These are phyloP conservation scores for Athrips mouffetella DNA, from an alignment of 2,888 invertebrate genomes.

Conservation along the genomic window DNA sequence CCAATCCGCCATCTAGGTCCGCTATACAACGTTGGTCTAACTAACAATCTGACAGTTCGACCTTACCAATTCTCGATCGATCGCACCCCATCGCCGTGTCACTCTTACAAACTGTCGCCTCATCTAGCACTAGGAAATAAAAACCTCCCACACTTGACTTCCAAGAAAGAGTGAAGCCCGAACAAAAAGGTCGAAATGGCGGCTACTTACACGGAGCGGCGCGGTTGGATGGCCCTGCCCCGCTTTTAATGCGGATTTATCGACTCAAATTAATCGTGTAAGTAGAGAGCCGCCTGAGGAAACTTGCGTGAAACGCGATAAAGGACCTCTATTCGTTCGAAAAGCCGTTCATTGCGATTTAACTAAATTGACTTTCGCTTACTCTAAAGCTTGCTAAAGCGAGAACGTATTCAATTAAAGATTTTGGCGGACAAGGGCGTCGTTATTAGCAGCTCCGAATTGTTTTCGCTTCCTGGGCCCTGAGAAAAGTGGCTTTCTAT, in stretches of 20 bases:
- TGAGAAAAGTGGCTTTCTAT: no score
- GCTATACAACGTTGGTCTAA: conserved; percentile 32
- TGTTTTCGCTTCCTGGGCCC: conserved; percentile 12
- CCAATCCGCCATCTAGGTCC: background rate
- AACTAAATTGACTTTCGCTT: conserved; percentile 51
- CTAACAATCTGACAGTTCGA: conserved; percentile 40
- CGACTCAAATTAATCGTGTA: conserved; percentile 77
- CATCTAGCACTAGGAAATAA: conserved; percentile 31
- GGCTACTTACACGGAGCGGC: conserved; percentile 61
- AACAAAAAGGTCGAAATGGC: conserved; percentile 63
- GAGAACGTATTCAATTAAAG: conserved; percentile 29
- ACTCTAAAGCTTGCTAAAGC: conserved; percentile 37
- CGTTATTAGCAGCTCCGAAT: conserved; percentile 16
- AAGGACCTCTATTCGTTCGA: conserved; percentile 58
- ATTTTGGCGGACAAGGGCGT: conserved; percentile 16
- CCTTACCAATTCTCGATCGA: conserved; percentile 52
- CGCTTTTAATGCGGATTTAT: conserved; percentile 76
- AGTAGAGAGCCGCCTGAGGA: conserved; percentile 64
- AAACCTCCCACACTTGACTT: conserved; percentile 26
- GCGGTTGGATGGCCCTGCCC: conserved; percentile 64
- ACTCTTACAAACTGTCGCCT: conserved; percentile 37
- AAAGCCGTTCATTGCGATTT: conserved; percentile 56
- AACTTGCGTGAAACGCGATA: conserved; percentile 73
- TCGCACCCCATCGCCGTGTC: conserved; percentile 37
- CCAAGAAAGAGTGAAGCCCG: conserved; percentile 40